Evolutionary conservation across 2,113 vertebrate genomes (phyloP).

Genomic region (Nibea coibor): DNA sequence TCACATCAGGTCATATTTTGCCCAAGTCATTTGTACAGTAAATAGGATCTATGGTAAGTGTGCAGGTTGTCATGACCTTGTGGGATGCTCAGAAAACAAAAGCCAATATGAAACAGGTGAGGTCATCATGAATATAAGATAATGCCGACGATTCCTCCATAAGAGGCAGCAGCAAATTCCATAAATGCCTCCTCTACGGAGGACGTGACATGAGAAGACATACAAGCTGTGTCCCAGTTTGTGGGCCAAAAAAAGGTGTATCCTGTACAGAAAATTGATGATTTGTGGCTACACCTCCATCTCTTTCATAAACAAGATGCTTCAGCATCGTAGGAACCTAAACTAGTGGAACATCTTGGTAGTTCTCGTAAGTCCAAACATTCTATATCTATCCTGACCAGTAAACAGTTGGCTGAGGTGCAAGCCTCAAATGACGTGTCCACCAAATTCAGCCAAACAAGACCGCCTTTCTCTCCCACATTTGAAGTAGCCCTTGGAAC

Average conservation of each 20-base stretch:
- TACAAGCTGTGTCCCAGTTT: neutral
- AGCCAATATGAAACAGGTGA: constrained; percentile 5
- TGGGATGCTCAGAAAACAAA: neutral
- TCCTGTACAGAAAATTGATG: neutral
- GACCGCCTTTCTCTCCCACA: neutral
- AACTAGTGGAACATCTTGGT: neutral
- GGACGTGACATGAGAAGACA: neutral
- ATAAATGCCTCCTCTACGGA: no score
- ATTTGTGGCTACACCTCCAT: neutral
- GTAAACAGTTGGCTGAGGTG: neutral
- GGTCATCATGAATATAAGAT: neutral
- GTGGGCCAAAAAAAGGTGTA: neutral
- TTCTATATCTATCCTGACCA: neutral
- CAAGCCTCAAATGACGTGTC: constrained; percentile 16
- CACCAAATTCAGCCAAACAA: constrained; percentile 24
- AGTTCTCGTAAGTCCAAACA: neutral
- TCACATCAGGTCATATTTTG: neutral
- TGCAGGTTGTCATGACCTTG: neutral
- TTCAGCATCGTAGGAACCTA: neutral
- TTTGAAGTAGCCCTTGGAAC: constrained; percentile 21
- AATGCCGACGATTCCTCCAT: no score
- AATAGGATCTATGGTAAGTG: neutral
- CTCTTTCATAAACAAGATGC: neutral
- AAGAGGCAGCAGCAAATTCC: no score
- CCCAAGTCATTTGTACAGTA: neutral